Conservation (phyloP, 1,140 invertebrate species). For the Rhyzopertha dominica region DNA sequence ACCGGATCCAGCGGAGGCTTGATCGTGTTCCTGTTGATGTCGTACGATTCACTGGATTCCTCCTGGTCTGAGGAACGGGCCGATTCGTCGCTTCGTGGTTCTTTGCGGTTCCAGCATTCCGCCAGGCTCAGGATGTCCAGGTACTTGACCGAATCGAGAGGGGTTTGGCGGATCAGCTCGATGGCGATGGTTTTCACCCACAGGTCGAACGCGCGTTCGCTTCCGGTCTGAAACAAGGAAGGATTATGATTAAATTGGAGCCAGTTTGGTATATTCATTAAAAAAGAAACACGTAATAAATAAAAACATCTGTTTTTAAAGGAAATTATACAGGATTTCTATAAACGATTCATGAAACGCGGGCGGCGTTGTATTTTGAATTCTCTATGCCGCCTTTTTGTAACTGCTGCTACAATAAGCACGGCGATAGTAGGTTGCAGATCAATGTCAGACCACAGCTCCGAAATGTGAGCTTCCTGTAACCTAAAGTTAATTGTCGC, state of each 20-base stretch:
- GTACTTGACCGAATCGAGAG: conserved; percentile 53
- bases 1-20: not conserved
- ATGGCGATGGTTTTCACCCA: conserved; percentile 60
- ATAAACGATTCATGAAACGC: too few relatives aligned
- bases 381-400: too few relatives aligned
- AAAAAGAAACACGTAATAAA: too few relatives aligned
- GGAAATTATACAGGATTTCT: too few relatives aligned
- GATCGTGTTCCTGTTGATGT: conserved; percentile 12
- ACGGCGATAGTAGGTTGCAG: too few relatives aligned
- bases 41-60: not conserved
- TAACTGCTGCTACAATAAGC: too few relatives aligned
- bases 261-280: not conserved
- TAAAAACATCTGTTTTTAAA: too few relatives aligned
- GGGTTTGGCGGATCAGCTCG: conserved; percentile 58
- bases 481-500: too few relatives aligned
- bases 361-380: too few relatives aligned
- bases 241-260: not conserved
- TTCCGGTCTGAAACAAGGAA: conserved; percentile 50
- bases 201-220: conserved; percentile 54
- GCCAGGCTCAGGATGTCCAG: conserved; percentile 48
- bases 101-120: conserved; percentile 28
- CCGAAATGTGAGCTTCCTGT: too few relatives aligned
- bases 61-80: conserved; percentile 29
- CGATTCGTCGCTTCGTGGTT: conserved; percentile 23
- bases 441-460: too few relatives aligned